Evolutionary conservation across 2,113 vertebrate species (phyloP), one percentile per base, ranked within the genome.

Genomic region (Holacanthus passer): DNA sequence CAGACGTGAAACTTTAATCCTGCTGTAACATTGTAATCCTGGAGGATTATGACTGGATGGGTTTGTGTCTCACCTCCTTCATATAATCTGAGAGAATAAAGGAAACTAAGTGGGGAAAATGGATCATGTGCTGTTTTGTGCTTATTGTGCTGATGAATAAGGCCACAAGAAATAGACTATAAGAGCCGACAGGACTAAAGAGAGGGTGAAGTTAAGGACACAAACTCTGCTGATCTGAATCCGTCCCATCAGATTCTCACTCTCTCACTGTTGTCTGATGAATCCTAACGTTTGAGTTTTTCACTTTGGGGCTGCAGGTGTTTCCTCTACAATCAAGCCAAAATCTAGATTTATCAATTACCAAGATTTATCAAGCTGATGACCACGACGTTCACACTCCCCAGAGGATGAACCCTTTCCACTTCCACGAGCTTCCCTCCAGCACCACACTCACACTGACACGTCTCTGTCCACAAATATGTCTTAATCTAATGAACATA

Each of bases 41-140:
- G 79, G 0, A 52, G 88, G 88, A 93, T 93, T 91, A 92, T 14
- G 75, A 78, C 73, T 37, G 60, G 73, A 85, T 72, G 48, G 48
- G 58, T 76, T 76, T 82, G 86, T 83, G 48, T 67, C 79, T 90
- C 78, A 83, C 81, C 81, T 77, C 66, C 24, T 71, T n/a, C 43
- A 43, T 62, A 11, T 82, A 75, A 87, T 80, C 55, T 63, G 29
- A 27, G 19, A 43, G 47, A 31, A 53, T 53, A 55, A 85, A 71
- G 52, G 79, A 58, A 58, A 27, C 16, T 29, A 55, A 47, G n/a
- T 37, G 20, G 50, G n/a, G 3, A 9, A 65, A 63, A 22, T 59
- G 60, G 64, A 62, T 69, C 27, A 22, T 47, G 27, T 9, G 2
- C n/a, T 35, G 35, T 13, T 5, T 14, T 67, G 47, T 45, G 19